A percentile compares a stretch with the other conserved stretches of the same genome.
These are phyloP conservation scores for Hirudo medicinalis DNA, from an alignment of 1,140 invertebrate genomes.

Conservation along the genomic window DNA sequence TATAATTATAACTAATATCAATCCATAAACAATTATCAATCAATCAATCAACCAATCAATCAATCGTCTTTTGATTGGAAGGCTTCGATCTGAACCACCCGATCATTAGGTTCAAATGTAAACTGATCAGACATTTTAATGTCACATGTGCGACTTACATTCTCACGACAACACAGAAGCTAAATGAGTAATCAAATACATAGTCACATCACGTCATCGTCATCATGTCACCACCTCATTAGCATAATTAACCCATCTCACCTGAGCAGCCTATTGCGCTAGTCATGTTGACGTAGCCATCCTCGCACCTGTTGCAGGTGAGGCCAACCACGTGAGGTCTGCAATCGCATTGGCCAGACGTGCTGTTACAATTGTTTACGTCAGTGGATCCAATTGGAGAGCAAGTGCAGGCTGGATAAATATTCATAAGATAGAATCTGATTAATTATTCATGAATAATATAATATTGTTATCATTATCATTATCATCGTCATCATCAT, in stretches of 20 bases:
- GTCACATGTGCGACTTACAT: too few species aligned
- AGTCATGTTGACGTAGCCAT: slow-evolving; percentile 17
- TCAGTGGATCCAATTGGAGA: slow-evolving; percentile 32
- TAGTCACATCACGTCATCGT: too few species aligned
- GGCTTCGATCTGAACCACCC: too few species aligned
- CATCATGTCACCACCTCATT: too few species aligned
- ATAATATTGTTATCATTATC: not conserved
- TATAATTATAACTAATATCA: too few species aligned
- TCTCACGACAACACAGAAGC: too few species aligned
- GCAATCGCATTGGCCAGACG: slow-evolving; percentile 78
- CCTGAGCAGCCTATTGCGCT: slow-evolving; percentile 6
- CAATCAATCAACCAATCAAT: slow-evolving; percentile 8
- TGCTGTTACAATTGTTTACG: slow-evolving; percentile 54
- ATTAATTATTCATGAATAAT: not conserved
- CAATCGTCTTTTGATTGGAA: too few species aligned
- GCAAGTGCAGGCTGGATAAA: slow-evolving; percentile 39
- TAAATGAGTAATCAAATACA: too few species aligned
- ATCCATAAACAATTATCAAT: slow-evolving; percentile 3
- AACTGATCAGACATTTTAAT: too few species aligned
- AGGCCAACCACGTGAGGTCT: slow-evolving; percentile 36
- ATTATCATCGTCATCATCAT: not conserved
- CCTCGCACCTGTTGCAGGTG: slow-evolving; percentile 53
- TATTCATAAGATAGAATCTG: slow-evolving; percentile 63
- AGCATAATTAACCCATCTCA: not conserved
- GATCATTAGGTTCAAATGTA: too few species aligned